Evolutionary conservation across 1,140 invertebrate genomes (phyloP), one percentile per base, ranked within the genome.

Genomic region (Panonychus citri): DNA sequence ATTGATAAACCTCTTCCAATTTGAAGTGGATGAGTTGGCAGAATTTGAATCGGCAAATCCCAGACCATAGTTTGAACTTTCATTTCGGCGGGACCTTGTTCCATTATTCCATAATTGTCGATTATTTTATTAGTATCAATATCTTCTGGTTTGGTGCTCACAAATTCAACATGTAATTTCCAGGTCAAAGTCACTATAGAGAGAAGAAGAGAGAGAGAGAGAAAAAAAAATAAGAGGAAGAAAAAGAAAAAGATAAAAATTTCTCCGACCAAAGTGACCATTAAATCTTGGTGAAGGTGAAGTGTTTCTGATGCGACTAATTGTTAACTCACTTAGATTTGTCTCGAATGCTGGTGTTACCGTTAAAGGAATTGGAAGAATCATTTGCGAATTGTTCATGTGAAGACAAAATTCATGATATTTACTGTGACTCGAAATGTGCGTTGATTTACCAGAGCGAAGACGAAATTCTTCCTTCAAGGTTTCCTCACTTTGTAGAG

Each of bases 31-130:
- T 84, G 79, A 3, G 88, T 87, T 0, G 89, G 83, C 72, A 87
- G 87, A 50, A 95, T 78, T 64, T 83, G 84, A 46, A 97, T 80
- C 3, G 90, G 90, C 27, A 95, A 72, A 73, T 94, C 87, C 91
- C 91, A 97, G 2, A 93, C 81, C 87, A 95, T 94, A 12, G 90
- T 95, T 71, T 96, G 89, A 54, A 96, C 89, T 24, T 87, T 80
- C 17, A 95, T 69, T 58, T 78, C 78, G 7, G 78, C 70, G 0
- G 89, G 87, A 21, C 83, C 87, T 64, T 81, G 81, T 80, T 88
- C 89, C 55, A 77, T 77, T 28, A 70, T 69, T 40, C 74, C 74
- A n/a, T 74, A 62, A 30, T 65, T 62, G 48, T 57, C 61, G 8
- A 60, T 57, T 19, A 56, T 54, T 56, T 58, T 60, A 42, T 60